Evolutionary conservation across 1,140 invertebrate species (phyloP).

Genomic region (Hyphantria cunea): DNA sequence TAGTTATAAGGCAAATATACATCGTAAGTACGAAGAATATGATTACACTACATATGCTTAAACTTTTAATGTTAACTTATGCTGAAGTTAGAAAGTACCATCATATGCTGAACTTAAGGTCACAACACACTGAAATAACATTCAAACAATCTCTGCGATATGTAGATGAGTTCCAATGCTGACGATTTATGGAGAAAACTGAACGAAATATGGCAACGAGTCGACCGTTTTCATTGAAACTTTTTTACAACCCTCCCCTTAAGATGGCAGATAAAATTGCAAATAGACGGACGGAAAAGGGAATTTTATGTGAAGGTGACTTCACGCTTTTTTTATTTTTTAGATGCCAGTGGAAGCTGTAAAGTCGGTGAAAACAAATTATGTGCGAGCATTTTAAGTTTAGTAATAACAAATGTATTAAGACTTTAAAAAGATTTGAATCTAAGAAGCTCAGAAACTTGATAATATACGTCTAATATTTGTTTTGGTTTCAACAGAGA

Average conservation of each 20-base stretch:
- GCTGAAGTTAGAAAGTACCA: too few relatives aligned
- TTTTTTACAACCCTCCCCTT: slow-evolving; percentile 61
- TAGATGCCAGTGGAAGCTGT: slow-evolving; percentile 17
- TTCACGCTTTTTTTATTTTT: slow-evolving; percentile 31
- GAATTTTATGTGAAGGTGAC: slow-evolving; percentile 44
- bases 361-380: slow-evolving; percentile 29
- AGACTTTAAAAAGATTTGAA: too few relatives aligned
- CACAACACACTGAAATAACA: not conserved
- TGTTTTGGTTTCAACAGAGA: slow-evolving; percentile 52
- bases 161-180: slow-evolving; percentile 62
- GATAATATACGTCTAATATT: slow-evolving; percentile 74
- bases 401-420: too few relatives aligned
- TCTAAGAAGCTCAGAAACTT: slow-evolving; percentile 1
- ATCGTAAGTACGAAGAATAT: too few relatives aligned
- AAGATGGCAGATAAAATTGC: slow-evolving; percentile 68
- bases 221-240: slow-evolving; percentile 63
- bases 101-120: too few relatives aligned
- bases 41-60: too few relatives aligned
- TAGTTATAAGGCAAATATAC: too few relatives aligned
- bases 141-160: slow-evolving; percentile 51
- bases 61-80: too few relatives aligned
- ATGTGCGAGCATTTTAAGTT: slow-evolving; percentile 13
- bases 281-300: slow-evolving; percentile 57
- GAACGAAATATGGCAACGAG: slow-evolving; percentile 63
- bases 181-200: slow-evolving; percentile 72